Evolutionary conservation across 1,140 invertebrate genomes (phyloP).

Genomic region (Batillaria attramentaria): DNA sequence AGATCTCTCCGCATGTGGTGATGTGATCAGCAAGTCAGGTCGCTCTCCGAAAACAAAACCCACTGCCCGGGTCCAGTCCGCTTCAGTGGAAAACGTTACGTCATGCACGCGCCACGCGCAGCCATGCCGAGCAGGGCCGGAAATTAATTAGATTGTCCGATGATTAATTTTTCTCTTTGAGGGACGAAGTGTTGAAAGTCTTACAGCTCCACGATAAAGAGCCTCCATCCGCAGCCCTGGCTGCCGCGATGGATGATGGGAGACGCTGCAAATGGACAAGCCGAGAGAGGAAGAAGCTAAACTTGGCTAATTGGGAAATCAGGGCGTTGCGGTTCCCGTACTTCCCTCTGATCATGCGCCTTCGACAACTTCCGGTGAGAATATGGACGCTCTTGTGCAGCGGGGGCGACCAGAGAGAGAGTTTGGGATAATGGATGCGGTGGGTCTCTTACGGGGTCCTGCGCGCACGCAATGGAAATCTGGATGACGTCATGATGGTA

Average conservation of each 20-base stretch:
- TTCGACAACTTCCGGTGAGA: conserved; percentile 32
- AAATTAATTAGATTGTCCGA: conserved; percentile 36
- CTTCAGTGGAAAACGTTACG: neutral
- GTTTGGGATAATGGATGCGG: neutral
- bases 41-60: too few species aligned
- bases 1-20: too few species aligned
- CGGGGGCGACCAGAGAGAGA: conserved; percentile 1
- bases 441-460: neutral
- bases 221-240: neutral
- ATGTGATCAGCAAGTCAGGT: too few species aligned
- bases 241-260: neutral
- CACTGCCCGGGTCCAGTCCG: too few species aligned
- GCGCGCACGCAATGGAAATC: conserved; percentile 18
- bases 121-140: conserved; percentile 19
- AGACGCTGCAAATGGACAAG: conserved; percentile 19
- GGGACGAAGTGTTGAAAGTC: conserved; percentile 25
- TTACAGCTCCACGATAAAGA: neutral
- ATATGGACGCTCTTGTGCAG: conserved; percentile 5
- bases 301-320: conserved; percentile 33
- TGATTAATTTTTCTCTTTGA: conserved; percentile 31
- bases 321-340: conserved; percentile 22
- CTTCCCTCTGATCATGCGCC: conserved; percentile 28
- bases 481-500: conserved; percentile 1
- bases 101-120: conserved; percentile 19
- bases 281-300: conserved; percentile 9